Base-by-base conservation (phyloP, 2,113 vertebrate species). In the Bucco capensis region DNA sequence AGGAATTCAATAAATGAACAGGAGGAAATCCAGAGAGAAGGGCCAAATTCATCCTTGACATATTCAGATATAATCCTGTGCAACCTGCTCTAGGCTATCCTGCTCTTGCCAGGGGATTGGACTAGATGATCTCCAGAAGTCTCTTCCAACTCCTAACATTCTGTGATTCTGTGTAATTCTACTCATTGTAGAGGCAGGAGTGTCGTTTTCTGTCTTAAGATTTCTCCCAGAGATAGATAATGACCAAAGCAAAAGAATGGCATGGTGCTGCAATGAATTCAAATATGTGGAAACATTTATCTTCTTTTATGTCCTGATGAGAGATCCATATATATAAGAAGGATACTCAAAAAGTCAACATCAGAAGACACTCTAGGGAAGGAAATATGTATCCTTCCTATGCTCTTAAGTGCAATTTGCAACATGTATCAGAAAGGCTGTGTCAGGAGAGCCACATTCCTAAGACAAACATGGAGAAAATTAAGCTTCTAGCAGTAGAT, bases 391-490 rank as follows among this genome's bases (percentile, higher is more conserved):
- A 62, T 44, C 66, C 46, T 12, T 89, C 40, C 71, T 56, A 28
- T 77, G 60, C 6, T 75, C 58, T 44, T 92, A 77, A 31, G 80
- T 42, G 18, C 17, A 64, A 79, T 82, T 91, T 95, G 51, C 15
- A 89, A 56, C 83, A 69, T 73, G 27, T 85, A 93, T 90, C 54
- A 86, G 79, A 88, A 93, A 88, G 30, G 33, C 22, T 88, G 28
- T 76, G 70, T 57, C 37, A 65, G 27, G 56, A 86, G 16, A 95
- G 27, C 14, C 60, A 62, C 54, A 60, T 67, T 70, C 38, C 76
- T 66, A 86, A 60, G 54, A 71, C 73, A 92, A 89, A 66, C 54
- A 47, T 30, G 54, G 33, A 91, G 82, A 82, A 91, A 90, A 90
- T 86, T 24, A 88, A 65, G 58, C n/a, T 88, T 83, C 77, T 61